phyloP scores from a whole-genome alignment of 2,888 invertebrate genomes.

The Rhorus exstirpatorius region DNA sequence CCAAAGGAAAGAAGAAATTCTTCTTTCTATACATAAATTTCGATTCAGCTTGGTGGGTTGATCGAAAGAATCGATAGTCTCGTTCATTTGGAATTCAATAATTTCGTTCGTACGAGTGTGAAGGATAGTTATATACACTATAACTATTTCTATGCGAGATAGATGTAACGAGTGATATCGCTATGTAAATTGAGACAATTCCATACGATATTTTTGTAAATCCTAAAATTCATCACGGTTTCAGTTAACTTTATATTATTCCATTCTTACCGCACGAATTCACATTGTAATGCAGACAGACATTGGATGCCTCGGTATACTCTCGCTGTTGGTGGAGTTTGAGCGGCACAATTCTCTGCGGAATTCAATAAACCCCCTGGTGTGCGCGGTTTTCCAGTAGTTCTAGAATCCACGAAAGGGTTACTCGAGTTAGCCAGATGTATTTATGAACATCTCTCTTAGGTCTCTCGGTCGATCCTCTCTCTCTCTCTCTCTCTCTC shows the following conservation, averaged over 20 bases:
- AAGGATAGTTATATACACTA: neutral
- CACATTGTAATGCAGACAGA: slow-evolving; percentile 45
- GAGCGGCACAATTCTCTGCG: slow-evolving; percentile 45
- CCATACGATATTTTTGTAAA: slow-evolving; percentile 30
- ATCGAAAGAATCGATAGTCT: neutral
- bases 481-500: slow-evolving; percentile 27
- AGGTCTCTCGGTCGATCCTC: slow-evolving; percentile 36
- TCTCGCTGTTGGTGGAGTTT: slow-evolving; percentile 7
- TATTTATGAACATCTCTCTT: slow-evolving; percentile 64
- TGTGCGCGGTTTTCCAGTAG: slow-evolving; percentile 39
- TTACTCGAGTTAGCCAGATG: slow-evolving; percentile 64
- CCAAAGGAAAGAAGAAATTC: slow-evolving; percentile 18
- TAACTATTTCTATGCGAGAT: neutral
- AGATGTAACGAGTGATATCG: neutral
- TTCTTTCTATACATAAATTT: neutral
- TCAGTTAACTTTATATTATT: slow-evolving; percentile 50
- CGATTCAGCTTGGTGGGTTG: neutral
- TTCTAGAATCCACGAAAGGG: slow-evolving; percentile 46
- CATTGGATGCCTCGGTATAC: slow-evolving; percentile 1
- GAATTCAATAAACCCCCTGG: slow-evolving; percentile 56
- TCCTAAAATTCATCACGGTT: slow-evolving; percentile 32
- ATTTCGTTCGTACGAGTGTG: neutral
- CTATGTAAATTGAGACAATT: slow-evolving; percentile 19
- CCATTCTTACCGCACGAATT: slow-evolving; percentile 51
- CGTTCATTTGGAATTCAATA: neutral